Conservation (phyloP, 2,797 vertebrate species). For the Odontamblyopus lacepedii region DNA sequence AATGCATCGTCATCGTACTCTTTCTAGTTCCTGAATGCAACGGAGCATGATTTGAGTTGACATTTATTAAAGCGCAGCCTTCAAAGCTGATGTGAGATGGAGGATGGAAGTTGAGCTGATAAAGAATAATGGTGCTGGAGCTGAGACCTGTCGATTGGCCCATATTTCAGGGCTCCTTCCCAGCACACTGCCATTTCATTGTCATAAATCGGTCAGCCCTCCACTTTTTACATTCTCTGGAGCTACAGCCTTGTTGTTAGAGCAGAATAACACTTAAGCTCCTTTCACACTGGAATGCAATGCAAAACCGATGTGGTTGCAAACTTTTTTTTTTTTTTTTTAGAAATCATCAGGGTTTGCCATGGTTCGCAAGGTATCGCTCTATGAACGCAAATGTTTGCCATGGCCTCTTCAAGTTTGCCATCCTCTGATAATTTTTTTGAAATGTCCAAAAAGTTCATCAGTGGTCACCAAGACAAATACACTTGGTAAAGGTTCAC, state of each 20-base stretch:
- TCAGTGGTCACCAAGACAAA: no score
- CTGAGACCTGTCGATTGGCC: slow-evolving; percentile 3
- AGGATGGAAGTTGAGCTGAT: neutral
- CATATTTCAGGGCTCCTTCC: slow-evolving; percentile 12
- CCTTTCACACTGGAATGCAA: no score
- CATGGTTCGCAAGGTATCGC: no score
- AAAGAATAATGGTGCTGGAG: slow-evolving; percentile 16
- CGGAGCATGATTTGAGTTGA: slow-evolving; percentile 51
- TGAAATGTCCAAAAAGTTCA: no score
- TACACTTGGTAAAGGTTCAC: no score
- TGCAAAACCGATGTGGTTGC: no score
- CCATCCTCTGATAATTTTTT: no score
- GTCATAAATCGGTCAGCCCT: slow-evolving; percentile 1
- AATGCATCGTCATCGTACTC: slow-evolving; percentile 29
- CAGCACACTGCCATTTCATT: slow-evolving; percentile 8
- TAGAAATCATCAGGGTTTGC: no score
- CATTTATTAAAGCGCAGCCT: slow-evolving; percentile 59
- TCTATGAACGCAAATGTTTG: no score
- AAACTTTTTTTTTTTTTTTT: no score
- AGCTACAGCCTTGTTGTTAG: slow-evolving; percentile 6
- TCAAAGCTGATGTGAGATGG: slow-evolving; percentile 26
- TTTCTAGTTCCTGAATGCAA: slow-evolving; percentile 27
- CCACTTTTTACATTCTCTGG: neutral
- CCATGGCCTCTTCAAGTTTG: no score
- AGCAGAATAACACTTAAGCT: neutral